Base-by-base conservation (phyloP, 2,888 invertebrate species). In the Noctua janthina region DNA sequence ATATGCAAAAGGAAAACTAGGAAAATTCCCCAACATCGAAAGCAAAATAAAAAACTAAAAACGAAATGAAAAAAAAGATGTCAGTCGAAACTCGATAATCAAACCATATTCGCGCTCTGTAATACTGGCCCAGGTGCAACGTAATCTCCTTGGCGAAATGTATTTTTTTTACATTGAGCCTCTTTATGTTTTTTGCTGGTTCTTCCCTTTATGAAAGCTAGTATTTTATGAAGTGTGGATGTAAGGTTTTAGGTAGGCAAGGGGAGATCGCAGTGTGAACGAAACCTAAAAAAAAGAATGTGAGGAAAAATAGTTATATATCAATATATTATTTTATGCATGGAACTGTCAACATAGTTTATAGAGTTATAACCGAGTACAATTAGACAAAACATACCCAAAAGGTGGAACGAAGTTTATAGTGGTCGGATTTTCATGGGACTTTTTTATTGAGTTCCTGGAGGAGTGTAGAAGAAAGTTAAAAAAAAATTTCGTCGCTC, bases 61-160 rank as follows among this genome's bases (percentile, higher is more conserved):
- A 17, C n/a, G 1, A 49, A 54, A 66, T 13, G 2, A n/a, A 76
- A 43, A 67, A n/a, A 76, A 81, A 82, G 82, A 87, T 85, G 86
- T 78, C 73, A 78, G 76, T 68, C 74, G 66, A 71, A 71, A 74
- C 83, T 75, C 77, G 74, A 83, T 83, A 81, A 86, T 81, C 79
- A 69, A 81, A 81, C 74, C 49, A 59, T 68, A n/a, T 59, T 51
- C 39, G n/a, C 62, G 13, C 43, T 71, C 23, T 77, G 69, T 78
- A 83, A 67, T 82, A 78, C 74, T 56, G 56, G 76, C 39, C 39
- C 67, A 82, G 75, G 72, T 82, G 82, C 75, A 79, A 23, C 15
- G 78, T 84, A 77, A 88, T 77, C 84, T 81, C 81, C 74, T 77
- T 62, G 15, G 75, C 59, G 81, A 79, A 67, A 79, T 78, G 64